Base-by-base conservation (phyloP, 1,140 invertebrate species). In the Neuroterus valhalla region DNA sequence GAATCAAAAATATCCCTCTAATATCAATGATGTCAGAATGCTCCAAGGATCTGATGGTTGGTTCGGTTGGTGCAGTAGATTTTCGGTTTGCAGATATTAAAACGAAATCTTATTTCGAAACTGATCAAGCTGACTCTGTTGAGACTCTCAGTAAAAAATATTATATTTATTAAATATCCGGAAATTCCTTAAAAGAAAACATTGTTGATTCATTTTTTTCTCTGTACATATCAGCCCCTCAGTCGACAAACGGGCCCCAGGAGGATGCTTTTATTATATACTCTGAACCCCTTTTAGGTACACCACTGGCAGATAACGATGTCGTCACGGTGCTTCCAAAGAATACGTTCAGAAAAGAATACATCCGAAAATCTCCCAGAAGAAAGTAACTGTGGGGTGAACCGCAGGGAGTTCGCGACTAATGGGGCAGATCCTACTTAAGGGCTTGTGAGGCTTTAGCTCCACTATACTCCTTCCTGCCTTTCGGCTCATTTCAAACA, bases 341-440 rank as follows among this genome's bases (percentile, higher is more conserved):
- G 55, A 62, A 62, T 12, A 62, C 55, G 55, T 62, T 62, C 21
- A 15, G 55, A 23, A 62, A 62, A 62, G 55, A 62, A 62, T 62
- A 62, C 26, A 62, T 62, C 55, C 26, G 2, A n/a, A 62, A 62
- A 62, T 12, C 23, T 26, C 19, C n/a, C 55, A 26, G 23, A 38
- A 23, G 26, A 38, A 23, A 6, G 55, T 62, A 62, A 62, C 26
- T 62, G 23, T 14, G 55, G 21, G 55, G 55, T 62, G 55, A 62
- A 62, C 55, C 55, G 69, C 14, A 75, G 73, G 69, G 73, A 77
- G 75, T 78, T 81, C 75, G 50, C 72, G 73, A 70, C 67, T 79
- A 81, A 81, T 79, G 78, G 73, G 72, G 71, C 68, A 71, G 75
- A 81, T 78, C 78, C 73, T 75, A 81, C 79, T 81, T 81, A 75